Percentiles rank a stretch among this genome's conserved stretches.
phyloP scores from a whole-genome alignment of 2,797 vertebrate species.

The Sebastolobus altivelis region DNA sequence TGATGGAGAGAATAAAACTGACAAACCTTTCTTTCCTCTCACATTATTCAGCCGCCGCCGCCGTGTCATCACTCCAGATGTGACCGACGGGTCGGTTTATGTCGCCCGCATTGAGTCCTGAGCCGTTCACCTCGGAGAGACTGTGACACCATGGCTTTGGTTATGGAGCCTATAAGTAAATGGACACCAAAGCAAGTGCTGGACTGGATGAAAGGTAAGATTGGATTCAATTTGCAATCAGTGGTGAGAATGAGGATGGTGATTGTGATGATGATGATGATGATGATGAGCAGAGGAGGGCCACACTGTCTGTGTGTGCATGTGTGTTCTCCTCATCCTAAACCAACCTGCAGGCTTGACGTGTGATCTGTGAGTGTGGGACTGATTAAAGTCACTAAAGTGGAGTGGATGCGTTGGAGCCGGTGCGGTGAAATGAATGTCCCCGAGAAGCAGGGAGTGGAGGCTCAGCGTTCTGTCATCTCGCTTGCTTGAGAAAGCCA shows the following conservation, averaged over 20 bases:
- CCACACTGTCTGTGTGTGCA: constrained; percentile 51
- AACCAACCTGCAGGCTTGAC: constrained; percentile 55
- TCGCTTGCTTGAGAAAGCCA: constrained; percentile 56
- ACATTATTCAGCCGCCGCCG: constrained; percentile 30
- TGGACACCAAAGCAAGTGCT: constrained; percentile 94
- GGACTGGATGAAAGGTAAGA: constrained; percentile 96
- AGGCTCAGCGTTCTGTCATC: constrained; percentile 63
- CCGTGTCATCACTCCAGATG: constrained; percentile 77
- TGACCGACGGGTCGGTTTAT: constrained; percentile 79
- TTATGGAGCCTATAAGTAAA: constrained; percentile 96
- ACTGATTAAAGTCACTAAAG: constrained; percentile 54
- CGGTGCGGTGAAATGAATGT: constrained; percentile 50
- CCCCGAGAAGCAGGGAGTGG: constrained; percentile 56
- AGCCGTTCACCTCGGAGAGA: constrained; percentile 85
- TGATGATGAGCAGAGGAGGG: constrained; percentile 62
- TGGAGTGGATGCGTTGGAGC: constrained; percentile 33
- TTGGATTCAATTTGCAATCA: constrained; percentile 49
- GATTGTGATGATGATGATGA: constrained; percentile 13
- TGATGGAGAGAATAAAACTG: constrained; percentile 80
- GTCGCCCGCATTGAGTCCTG: constrained; percentile 81
- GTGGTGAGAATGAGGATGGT: constrained; percentile 36
- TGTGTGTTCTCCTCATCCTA: constrained; percentile 50
- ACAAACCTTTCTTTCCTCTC: constrained; percentile 51
- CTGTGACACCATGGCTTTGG: constrained; percentile 92
- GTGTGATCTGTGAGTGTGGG: constrained; percentile 38